Evolutionary conservation across 2,888 invertebrate species (phyloP).

Genomic region (Apamea crenata): DNA sequence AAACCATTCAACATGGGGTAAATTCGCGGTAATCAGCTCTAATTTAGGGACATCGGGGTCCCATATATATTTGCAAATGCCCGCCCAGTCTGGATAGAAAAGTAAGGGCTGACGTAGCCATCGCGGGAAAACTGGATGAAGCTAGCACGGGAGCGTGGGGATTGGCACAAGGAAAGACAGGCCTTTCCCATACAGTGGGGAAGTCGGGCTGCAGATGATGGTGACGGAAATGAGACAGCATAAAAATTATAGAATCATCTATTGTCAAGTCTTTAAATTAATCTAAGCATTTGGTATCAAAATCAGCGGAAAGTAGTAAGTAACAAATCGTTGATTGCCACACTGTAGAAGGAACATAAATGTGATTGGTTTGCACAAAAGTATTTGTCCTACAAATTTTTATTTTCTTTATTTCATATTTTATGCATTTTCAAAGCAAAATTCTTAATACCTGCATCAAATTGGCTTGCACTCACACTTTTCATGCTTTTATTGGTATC

Average conservation of each 20-base stretch:
- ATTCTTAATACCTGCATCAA: conserved; percentile 75
- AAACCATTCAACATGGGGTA: background rate
- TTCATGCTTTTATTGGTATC: conserved; percentile 82
- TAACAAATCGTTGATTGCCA: conserved; percentile 42
- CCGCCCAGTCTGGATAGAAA: background rate
- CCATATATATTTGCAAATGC: background rate
- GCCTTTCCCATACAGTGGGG: no score
- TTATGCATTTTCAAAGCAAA: conserved; percentile 75
- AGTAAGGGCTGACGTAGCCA: background rate
- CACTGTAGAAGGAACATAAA: conserved; percentile 74
- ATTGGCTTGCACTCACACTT: conserved; percentile 88
- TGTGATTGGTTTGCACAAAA: conserved; percentile 86
- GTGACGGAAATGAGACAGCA: background rate
- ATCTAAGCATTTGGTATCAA: background rate
- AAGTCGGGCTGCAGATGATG: background rate
- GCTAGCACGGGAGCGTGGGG: background rate
- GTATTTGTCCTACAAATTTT: conserved; percentile 60
- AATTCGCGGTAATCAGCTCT: background rate
- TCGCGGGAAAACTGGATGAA: background rate
- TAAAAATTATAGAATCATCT: background rate
- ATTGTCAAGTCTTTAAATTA: background rate
- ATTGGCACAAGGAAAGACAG: background rate
- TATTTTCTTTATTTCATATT: conserved; percentile 70
- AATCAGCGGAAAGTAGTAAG: background rate
- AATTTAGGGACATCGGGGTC: background rate